phyloP scores from a whole-genome alignment of 2,113 vertebrate species.

The Apeltes quadracus region DNA sequence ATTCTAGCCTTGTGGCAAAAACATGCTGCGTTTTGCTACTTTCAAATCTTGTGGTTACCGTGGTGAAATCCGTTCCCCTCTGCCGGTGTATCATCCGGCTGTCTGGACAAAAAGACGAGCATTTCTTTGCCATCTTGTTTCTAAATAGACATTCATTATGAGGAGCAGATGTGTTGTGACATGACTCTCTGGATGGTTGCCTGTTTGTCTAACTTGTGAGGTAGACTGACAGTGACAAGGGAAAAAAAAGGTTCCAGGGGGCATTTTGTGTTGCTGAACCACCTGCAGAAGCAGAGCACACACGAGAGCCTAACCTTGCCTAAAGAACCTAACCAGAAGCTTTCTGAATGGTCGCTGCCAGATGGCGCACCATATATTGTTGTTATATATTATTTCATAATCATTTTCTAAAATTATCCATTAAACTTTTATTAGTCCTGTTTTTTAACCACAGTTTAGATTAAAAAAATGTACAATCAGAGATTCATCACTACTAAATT shows the following conservation, averaged over 20 bases:
- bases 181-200: conserved; percentile 58
- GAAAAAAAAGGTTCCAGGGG: conserved; percentile 61
- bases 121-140: conserved; percentile 31
- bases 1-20: not conserved
- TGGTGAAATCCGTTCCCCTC: conserved; percentile 1
- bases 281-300: conserved; percentile 48
- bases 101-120: conserved; percentile 36
- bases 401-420: not conserved
- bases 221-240: conserved; percentile 68
- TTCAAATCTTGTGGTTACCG: conserved; percentile 2
- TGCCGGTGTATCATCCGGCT: conserved; percentile 32
- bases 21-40: conserved; percentile 9
- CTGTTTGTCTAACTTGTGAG: conserved; percentile 63
- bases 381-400: not conserved
- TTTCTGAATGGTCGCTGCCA: conserved; percentile 22
- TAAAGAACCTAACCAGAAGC: conserved; percentile 42
- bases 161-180: conserved; percentile 68
- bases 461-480: not conserved
- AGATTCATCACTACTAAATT: not conserved
- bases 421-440: not conserved
- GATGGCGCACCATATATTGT: conserved; percentile 21
- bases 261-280: conserved; percentile 59
- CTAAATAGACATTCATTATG: conserved; percentile 53
- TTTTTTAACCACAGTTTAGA: not conserved
- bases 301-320: conserved; percentile 60